These are phyloP conservation scores for Oscheius sp. DNA, from an alignment of 1,140 invertebrate species.

Conservation along the genomic window DNA sequence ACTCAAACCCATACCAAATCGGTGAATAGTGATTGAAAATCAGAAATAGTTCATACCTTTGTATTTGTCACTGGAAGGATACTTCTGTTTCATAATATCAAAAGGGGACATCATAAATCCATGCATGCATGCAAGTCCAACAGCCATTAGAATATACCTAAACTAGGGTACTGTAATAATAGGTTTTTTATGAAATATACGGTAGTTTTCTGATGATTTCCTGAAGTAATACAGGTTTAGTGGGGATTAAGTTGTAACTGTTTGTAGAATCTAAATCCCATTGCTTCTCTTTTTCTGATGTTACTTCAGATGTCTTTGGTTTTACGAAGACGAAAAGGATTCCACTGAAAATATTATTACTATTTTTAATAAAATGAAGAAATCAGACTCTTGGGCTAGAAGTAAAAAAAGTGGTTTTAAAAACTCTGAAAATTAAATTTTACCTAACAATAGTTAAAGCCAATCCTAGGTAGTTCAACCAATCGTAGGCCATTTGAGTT, in stretches of 20 bases:
- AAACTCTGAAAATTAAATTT: too few species aligned
- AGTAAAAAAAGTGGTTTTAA: too few species aligned
- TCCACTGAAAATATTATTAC: conserved; percentile 37
- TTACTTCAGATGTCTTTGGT: conserved; percentile 11
- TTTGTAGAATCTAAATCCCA: not conserved
- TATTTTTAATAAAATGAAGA: too few species aligned
- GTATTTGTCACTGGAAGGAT: conserved; percentile 41
- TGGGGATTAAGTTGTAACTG: too few species aligned
- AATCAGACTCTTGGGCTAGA: too few species aligned
- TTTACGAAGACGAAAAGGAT: conserved; percentile 52
- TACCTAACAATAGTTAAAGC: conserved; percentile 48
- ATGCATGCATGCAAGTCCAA: conserved; percentile 46
- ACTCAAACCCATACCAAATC: too few species aligned
- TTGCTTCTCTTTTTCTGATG: not conserved
- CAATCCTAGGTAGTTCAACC: conserved; percentile 50
- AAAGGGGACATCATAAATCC: conserved; percentile 55
- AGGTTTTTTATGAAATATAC: not conserved
- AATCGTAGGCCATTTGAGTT: conserved; percentile 33
- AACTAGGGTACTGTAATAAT: not conserved
- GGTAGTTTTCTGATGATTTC: conserved; percentile 3
- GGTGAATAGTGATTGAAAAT: too few species aligned
- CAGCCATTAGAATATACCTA: conserved; percentile 41
- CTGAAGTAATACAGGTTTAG: not conserved
- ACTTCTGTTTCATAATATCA: conserved; percentile 48
- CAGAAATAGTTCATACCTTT: conserved; percentile 31